phyloP scores from a whole-genome alignment of 2,888 invertebrate genomes.

The Escarpia spicata region DNA sequence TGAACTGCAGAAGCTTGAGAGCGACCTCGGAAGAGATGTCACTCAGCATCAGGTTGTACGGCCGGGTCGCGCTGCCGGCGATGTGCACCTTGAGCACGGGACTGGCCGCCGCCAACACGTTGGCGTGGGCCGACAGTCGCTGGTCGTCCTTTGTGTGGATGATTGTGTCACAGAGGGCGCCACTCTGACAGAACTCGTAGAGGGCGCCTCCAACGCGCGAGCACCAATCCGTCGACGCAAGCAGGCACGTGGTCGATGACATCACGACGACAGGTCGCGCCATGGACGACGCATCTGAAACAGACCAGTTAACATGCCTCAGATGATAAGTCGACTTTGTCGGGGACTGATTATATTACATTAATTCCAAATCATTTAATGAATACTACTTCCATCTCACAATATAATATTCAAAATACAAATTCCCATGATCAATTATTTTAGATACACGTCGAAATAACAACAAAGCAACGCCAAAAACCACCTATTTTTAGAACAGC shows the following conservation, averaged over 20 bases:
- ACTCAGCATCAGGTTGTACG: neutral
- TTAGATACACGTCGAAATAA: too few relatives aligned
- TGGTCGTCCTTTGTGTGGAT: neutral
- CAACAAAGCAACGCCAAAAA: too few relatives aligned
- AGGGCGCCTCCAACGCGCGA: neutral
- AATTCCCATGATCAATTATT: too few relatives aligned
- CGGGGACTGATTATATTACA: neutral
- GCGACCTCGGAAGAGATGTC: neutral
- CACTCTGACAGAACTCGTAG: neutral
- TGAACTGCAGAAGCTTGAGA: neutral
- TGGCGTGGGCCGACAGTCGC: neutral
- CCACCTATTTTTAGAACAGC: too few relatives aligned
- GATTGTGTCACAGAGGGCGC: conserved; percentile 6
- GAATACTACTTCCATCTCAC: too few relatives aligned
- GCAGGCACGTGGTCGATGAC: neutral
- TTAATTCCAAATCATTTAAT: too few relatives aligned
- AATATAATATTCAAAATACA: too few relatives aligned
- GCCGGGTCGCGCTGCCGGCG: neutral
- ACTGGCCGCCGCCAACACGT: neutral
- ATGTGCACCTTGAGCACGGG: conserved; percentile 10
- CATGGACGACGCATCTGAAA: neutral
- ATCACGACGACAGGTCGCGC: neutral
- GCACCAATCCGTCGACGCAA: neutral
- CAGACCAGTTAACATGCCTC: neutral
- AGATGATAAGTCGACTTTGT: neutral